A percentile compares a stretch with the other conserved stretches of the same genome.
Conservation (phyloP, 1,140 invertebrate genomes). For the Pseudomyrmex concolor region DNA sequence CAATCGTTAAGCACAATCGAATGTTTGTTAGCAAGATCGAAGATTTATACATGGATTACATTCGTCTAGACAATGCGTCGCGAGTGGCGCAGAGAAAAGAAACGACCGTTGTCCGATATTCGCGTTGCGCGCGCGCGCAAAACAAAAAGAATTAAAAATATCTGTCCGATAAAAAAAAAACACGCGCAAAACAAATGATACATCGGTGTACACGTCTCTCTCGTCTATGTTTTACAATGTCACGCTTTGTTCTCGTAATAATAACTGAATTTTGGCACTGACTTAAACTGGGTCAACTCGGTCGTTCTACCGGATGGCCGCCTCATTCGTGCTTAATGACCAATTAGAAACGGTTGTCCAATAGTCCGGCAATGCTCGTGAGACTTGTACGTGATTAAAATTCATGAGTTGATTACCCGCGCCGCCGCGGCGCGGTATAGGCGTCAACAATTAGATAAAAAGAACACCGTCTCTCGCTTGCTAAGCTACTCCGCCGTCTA, state of each 20-base stretch:
- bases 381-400: conserved; percentile 40
- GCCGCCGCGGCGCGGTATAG: background rate
- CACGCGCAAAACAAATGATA: background rate
- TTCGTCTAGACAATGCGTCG: conserved; percentile 3
- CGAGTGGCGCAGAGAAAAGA: background rate
- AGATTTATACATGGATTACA: conserved; percentile 34
- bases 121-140: background rate
- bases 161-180: conserved; percentile 4
- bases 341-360: conserved; percentile 38
- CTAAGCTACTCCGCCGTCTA: background rate
- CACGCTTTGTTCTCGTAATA: background rate
- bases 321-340: conserved; percentile 29
- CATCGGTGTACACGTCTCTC: too few species aligned
- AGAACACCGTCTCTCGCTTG: background rate
- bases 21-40: conserved; percentile 16
- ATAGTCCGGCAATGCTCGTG: conserved; percentile 3
- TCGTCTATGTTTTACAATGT: background rate
- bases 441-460: conserved; percentile 19
- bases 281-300: background rate
- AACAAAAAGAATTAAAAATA: conserved; percentile 8
- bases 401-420: conserved; percentile 35
- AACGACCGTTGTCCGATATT: background rate
- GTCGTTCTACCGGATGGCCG: background rate
- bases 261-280: conserved; percentile 14
- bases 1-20: conserved; percentile 21